Conservation (phyloP, 2,888 invertebrate species). For the Desoria tigrina region DNA sequence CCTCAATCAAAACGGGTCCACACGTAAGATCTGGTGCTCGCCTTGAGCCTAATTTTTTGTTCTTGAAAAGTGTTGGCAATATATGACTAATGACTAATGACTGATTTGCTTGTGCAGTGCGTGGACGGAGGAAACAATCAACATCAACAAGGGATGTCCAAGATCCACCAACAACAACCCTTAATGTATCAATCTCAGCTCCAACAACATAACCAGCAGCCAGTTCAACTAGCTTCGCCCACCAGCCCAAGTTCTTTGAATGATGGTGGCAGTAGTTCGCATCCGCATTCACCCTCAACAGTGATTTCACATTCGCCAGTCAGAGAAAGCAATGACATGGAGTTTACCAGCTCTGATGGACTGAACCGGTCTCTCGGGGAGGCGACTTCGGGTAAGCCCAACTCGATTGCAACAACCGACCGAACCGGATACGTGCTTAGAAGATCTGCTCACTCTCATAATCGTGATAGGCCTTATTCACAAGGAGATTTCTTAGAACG, state of each 20-base stretch:
- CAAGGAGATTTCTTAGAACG: slow-evolving; percentile 14
- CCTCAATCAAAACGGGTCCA: slow-evolving; percentile 16
- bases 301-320: slow-evolving; percentile 6
- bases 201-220: not conserved
- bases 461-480: slow-evolving; percentile 12
- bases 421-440: not conserved
- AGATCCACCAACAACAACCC: slow-evolving; percentile 8
- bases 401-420: not conserved
- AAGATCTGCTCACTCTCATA: not conserved
- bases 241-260: not conserved
- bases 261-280: not conserved
- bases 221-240: slow-evolving; percentile 1
- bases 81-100: no score
- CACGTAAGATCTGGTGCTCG: not conserved
- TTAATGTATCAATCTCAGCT: slow-evolving; percentile 1
- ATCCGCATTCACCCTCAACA: not conserved
- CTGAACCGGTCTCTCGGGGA: slow-evolving; percentile 4
- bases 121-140: not conserved
- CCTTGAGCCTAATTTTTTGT: not conserved
- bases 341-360: not conserved
- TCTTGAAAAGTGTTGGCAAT: no score
- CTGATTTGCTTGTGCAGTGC: not conserved
- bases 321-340: slow-evolving; percentile 3
- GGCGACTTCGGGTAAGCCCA: slow-evolving; percentile 2
- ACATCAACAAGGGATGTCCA: not conserved